Percentiles rank a stretch among this genome's conserved stretches.
phyloP scores from a whole-genome alignment of 2,113 vertebrate species.

The Zosterops pallidus region DNA sequence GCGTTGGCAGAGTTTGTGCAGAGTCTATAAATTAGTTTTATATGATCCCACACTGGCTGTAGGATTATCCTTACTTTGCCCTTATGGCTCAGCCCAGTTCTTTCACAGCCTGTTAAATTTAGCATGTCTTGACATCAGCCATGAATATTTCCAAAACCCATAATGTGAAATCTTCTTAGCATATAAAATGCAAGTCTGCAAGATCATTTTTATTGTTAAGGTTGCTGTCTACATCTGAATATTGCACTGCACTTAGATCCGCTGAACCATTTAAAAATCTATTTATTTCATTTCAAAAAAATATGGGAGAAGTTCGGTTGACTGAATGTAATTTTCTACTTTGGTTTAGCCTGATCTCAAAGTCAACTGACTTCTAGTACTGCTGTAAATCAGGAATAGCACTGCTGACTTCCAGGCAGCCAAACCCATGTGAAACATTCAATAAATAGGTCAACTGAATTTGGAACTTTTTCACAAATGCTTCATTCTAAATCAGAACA shows the following conservation, averaged over 20 bases:
- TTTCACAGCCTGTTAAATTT: slow-evolving; percentile 1
- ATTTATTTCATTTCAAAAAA: background rate
- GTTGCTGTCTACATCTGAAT: background rate
- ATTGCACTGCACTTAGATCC: background rate
- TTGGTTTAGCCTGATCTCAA: background rate
- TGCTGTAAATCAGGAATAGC: background rate
- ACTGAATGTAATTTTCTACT: background rate
- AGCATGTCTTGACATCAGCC: background rate
- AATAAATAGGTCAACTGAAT: background rate
- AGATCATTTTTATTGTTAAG: background rate
- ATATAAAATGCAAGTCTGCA: background rate
- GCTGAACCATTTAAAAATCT: background rate
- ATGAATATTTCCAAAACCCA: background rate
- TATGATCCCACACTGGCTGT: background rate
- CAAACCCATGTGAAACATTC: background rate
- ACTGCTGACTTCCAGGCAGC: background rate
- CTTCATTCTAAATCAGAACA: background rate
- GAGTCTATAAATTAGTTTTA: background rate
- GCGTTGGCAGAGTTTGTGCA: background rate
- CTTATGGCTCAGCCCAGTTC: background rate
- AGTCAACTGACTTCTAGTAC: background rate
- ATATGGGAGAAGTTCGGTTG: background rate
- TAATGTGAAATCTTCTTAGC: background rate
- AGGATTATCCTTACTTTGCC: background rate
- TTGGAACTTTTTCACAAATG: background rate